Base-by-base conservation (phyloP, 2,797 vertebrate genomes). In the Phylloscopus collybita region DNA sequence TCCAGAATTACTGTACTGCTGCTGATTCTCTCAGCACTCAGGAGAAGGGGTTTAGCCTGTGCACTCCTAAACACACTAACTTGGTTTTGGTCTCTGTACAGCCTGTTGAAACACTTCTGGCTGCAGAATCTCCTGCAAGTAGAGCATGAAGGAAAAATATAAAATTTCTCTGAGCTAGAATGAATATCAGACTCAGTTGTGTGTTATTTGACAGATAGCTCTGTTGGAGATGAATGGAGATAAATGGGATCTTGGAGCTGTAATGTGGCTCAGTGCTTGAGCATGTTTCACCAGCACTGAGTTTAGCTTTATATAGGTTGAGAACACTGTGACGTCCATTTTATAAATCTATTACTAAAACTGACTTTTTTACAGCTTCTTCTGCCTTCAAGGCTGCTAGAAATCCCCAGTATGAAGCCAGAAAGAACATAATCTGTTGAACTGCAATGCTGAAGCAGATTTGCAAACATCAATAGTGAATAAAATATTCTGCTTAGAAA, bases 401-500 rank as follows among this genome's bases (percentile, higher is more conserved):
- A 86, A 92, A 94, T 91, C 60, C 64, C 50, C 40, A 80, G 44
- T 65, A 74, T 51, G 50, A 91, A 92, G 25, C 30, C 70, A 84
- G 70, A 80, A 95, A 79, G 60, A 93, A 88, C 56, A 69, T 92
- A 65, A 90, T 87, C 90, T 89, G 59, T 94, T 96, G 90, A 74
- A 84, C 79, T 87, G 54, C 53, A 75, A 29, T 89, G 51, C 47
- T 94, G 67, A 91, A 79, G 76, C 23, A 92, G 59, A 89, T 90
- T 92, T 91, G 26, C 21, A 81, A 93, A 89, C 49, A 88, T 64
- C 45, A 79, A 13, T 94, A 91, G 73, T 38, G 72, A 91, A 74
- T 90, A 84, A 92, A 80, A 83, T 92, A 91, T 83, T 94, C 82
- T 90, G 45, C 70, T 80, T 91, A 86, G 76, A 94, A 95, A 78